A percentile compares a stretch with the other conserved stretches of the same genome.
phyloP scores from a whole-genome alignment of 2,113 vertebrate genomes.

The Fulmarus glacialis region DNA sequence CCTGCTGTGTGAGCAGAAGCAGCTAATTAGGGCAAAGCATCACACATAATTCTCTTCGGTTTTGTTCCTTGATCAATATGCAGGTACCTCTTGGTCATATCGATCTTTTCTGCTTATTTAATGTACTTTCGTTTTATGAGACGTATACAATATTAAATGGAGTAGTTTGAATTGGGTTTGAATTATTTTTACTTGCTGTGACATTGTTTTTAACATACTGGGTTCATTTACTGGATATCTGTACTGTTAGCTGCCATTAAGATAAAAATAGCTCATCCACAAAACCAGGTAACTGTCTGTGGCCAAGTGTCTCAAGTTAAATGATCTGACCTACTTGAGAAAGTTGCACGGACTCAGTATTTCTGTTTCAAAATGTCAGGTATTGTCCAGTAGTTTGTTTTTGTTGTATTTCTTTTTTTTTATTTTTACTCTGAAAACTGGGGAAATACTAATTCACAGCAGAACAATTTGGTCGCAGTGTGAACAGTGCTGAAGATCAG shows the following conservation, averaged over 20 bases:
- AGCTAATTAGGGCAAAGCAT: neutral
- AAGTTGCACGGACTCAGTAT: neutral
- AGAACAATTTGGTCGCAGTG: neutral
- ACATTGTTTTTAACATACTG: neutral
- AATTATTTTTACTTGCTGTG: slow-evolving; percentile 4
- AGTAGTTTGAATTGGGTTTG: neutral
- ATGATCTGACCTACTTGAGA: neutral
- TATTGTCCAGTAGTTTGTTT: neutral
- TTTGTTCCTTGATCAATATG: slow-evolving; percentile 20
- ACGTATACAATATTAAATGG: neutral
- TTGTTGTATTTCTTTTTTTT: neutral
- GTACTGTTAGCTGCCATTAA: neutral
- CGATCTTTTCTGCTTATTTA: slow-evolving; percentile 15
- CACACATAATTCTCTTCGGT: neutral
- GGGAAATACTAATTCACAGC: neutral
- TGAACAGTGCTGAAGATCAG: neutral
- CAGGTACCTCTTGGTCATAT: neutral
- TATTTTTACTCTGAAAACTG: neutral
- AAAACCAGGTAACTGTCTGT: neutral
- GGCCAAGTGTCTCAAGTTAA: neutral
- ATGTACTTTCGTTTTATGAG: slow-evolving; percentile 28
- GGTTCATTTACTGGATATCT: neutral
- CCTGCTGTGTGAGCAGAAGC: neutral
- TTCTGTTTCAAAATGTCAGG: neutral
- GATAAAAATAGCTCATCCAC: neutral